These are phyloP conservation scores for Perizoma flavofasciatum DNA, from an alignment of 2,888 invertebrate genomes.

Conservation along the genomic window DNA sequence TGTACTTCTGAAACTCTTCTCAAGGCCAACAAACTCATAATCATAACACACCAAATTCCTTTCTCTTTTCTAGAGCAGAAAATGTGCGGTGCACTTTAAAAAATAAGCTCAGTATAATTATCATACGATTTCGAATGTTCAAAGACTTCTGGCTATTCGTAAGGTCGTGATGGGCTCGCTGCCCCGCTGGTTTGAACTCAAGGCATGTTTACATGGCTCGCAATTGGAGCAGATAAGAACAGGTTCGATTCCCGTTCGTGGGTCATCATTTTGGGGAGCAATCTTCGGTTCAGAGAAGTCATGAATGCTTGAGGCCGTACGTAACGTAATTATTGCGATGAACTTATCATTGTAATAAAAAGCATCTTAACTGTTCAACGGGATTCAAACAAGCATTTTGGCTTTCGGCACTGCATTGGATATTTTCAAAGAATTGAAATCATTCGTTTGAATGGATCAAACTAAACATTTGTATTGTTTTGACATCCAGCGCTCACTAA, in stretches of 20 bases:
- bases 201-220: conserved; percentile 11
- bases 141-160: conserved; percentile 30
- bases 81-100: conserved; percentile 14
- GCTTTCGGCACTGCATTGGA: no score
- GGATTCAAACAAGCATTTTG: no score
- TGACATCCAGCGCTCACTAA: no score
- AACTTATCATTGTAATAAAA: no score
- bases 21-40: not conserved
- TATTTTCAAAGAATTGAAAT: no score
- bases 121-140: conserved; percentile 25
- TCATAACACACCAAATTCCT: conserved; percentile 1
- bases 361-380: no score
- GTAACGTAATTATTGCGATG: no score
- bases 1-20: not conserved
- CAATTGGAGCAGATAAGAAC: conserved; percentile 11
- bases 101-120: conserved; percentile 20
- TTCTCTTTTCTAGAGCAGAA: conserved; percentile 4
- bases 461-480: no score
- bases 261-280: conserved; percentile 4
- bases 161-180: conserved; percentile 50
- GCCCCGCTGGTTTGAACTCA: conserved; percentile 41
- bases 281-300: not conserved
- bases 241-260: conserved; percentile 6
- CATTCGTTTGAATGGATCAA: no score
- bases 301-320: not conserved